A percentile compares a stretch with the other conserved stretches of the same genome.
phyloP scores from a whole-genome alignment of 2,888 invertebrate genomes.

The Drosophila prostipennis region DNA sequence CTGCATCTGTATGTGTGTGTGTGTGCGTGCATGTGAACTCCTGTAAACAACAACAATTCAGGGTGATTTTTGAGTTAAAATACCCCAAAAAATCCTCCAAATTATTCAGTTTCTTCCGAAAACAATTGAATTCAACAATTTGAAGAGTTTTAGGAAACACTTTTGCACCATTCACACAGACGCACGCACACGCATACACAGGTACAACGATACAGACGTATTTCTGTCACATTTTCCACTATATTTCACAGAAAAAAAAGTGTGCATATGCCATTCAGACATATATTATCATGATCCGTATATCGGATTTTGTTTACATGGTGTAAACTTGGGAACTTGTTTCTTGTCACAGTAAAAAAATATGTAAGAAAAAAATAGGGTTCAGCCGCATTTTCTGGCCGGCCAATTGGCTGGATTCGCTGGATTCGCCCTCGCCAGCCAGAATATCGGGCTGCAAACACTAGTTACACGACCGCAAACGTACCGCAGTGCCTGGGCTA shows the following conservation, averaged over 20 bases:
- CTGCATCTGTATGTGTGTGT: constrained; percentile 1
- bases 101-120: too few species aligned
- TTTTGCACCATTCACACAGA: too few species aligned
- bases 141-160: background rate
- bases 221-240: background rate
- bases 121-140: background rate
- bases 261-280: background rate
- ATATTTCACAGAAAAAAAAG: constrained; percentile 8
- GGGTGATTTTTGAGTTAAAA: background rate
- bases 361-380: constrained; percentile 4
- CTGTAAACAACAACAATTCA: constrained; percentile 3
- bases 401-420: background rate
- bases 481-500: background rate
- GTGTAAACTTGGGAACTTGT: background rate
- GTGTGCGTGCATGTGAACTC: background rate
- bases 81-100: background rate
- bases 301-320: background rate
- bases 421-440: background rate
- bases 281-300: background rate
- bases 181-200: background rate
- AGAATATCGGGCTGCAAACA: constrained; percentile 2
- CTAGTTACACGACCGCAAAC: constrained; percentile 5
- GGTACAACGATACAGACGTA: background rate
- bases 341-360: constrained; percentile 5
- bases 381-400: constrained; percentile 1